Evolutionary conservation across 2,888 invertebrate genomes (phyloP).

Genomic region (Tiliacea citrago): DNA sequence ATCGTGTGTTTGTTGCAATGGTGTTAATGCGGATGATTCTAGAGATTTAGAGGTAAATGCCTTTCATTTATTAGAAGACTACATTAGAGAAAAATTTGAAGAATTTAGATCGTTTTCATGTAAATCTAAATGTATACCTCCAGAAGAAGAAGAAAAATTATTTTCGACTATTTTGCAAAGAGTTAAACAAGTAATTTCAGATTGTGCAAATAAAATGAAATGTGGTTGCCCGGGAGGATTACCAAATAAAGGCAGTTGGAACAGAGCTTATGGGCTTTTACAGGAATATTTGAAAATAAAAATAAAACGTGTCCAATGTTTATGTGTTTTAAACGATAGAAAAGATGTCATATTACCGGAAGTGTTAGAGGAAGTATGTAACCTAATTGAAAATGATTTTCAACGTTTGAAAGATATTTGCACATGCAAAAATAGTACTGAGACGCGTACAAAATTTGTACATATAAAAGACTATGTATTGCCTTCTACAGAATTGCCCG

Average conservation of each 20-base stretch:
- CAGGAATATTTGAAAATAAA: constrained; percentile 88
- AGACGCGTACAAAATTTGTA: constrained; percentile 22
- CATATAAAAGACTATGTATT: constrained; percentile 17
- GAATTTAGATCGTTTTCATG: constrained; percentile 75
- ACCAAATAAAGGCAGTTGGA: constrained; percentile 78
- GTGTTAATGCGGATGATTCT: constrained; percentile 67
- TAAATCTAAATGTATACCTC: constrained; percentile 71
- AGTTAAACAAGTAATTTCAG: constrained; percentile 81
- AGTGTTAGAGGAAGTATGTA: constrained; percentile 79
- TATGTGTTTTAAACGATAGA: constrained; percentile 71
- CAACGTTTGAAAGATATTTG: constrained; percentile 79
- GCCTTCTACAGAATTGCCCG: constrained; percentile 65
- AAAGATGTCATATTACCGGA: constrained; percentile 73
- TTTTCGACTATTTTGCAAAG: constrained; percentile 76
- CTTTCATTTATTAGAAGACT: constrained; percentile 82
- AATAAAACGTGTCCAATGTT: constrained; percentile 80
- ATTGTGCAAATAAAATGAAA: constrained; percentile 73
- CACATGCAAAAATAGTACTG: constrained; percentile 66
- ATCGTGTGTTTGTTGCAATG: constrained; percentile 79
- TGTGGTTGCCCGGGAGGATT: constrained; percentile 74
- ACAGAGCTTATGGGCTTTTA: constrained; percentile 82
- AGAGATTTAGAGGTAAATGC: constrained; percentile 84
- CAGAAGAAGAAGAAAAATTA: constrained; percentile 78
- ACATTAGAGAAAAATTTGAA: constrained; percentile 79
- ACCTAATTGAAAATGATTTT: constrained; percentile 85